Evolutionary conservation across 2,113 vertebrate species (phyloP).

Genomic region (Cepphus grylle): DNA sequence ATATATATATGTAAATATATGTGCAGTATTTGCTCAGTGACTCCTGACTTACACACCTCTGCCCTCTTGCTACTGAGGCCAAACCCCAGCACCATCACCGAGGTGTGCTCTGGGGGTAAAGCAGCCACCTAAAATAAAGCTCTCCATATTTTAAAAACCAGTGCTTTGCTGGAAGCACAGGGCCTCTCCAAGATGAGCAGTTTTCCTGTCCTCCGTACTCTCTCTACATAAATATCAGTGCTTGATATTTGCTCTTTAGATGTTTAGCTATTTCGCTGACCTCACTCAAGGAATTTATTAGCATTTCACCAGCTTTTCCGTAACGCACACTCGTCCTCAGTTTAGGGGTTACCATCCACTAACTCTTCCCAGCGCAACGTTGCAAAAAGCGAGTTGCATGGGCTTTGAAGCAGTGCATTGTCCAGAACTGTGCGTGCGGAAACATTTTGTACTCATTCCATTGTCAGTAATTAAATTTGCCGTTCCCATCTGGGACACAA

Average conservation of each 20-base stretch:
- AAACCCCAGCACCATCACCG: background rate
- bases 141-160: background rate
- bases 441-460: slow-evolving; percentile 1
- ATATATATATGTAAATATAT: background rate
- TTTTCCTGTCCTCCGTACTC: background rate
- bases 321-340: background rate
- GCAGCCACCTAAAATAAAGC: background rate
- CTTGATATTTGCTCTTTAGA: slow-evolving; percentile 28
- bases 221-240: slow-evolving; percentile 33
- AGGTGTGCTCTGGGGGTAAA: background rate
- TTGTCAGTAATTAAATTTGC: slow-evolving; percentile 45
- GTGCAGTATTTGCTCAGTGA: background rate
- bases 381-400: background rate
- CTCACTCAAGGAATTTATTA: background rate
- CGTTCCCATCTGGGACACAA: slow-evolving; percentile 7
- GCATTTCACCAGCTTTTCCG: background rate
- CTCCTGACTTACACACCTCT: background rate
- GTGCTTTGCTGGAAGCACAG: background rate
- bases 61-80: background rate
- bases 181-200: background rate
- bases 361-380: background rate
- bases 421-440: slow-evolving; percentile 6
- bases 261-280: background rate
- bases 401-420: background rate
- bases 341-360: background rate